These are phyloP conservation scores for Agriopis leucophaearia DNA, from an alignment of 2,888 invertebrate species.

Conservation along the genomic window DNA sequence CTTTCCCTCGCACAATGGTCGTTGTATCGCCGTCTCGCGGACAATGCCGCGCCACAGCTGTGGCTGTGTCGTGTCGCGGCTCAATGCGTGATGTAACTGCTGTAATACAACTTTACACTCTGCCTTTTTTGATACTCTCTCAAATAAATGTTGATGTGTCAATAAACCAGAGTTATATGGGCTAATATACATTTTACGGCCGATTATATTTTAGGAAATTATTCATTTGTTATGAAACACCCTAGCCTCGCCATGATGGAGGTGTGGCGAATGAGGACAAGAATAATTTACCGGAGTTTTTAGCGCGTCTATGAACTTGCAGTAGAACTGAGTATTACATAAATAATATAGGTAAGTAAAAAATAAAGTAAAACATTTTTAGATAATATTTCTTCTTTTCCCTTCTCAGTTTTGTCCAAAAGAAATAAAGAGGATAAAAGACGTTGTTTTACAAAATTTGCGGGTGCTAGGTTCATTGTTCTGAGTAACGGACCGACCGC, in stretches of 20 bases:
- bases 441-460: conserved; percentile 20
- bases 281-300: conserved; percentile 8
- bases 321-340: neutral
- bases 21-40: conserved; percentile 58
- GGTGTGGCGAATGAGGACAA: conserved; percentile 11
- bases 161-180: conserved; percentile 49
- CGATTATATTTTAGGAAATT: conserved; percentile 37
- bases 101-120: conserved; percentile 64
- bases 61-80: conserved; percentile 66
- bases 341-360: too few relatives aligned
- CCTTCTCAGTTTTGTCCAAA: too few relatives aligned
- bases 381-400: too few relatives aligned
- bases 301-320: neutral
- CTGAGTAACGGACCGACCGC: conserved; percentile 30
- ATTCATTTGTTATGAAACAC: conserved; percentile 34
- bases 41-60: conserved; percentile 76
- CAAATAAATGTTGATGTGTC: conserved; percentile 56
- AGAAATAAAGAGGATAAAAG: neutral
- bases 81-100: conserved; percentile 75
- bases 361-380: too few relatives aligned
- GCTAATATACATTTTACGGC: conserved; percentile 38
- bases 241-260: conserved; percentile 15
- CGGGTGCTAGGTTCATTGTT: conserved; percentile 30
- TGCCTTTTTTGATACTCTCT: conserved; percentile 53
- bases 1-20: conserved; percentile 55